Evolutionary conservation across 1,140 invertebrate species (phyloP).

Genomic region (Drosophila pallidifrons): DNA sequence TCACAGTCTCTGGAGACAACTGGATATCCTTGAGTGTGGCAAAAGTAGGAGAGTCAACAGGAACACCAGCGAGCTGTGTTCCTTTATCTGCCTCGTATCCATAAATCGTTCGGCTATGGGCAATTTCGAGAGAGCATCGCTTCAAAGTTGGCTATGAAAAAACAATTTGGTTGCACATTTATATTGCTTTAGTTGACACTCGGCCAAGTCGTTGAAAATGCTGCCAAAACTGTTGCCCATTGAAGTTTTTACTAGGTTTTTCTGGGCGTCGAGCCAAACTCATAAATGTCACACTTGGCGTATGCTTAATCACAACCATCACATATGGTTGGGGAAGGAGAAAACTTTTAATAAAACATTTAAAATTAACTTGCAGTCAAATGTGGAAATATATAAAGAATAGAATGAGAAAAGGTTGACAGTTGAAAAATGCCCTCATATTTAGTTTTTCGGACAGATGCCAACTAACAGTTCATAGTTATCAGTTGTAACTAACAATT

Average conservation of each 20-base stretch:
- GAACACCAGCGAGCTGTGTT: not conserved
- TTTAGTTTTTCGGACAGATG: not conserved
- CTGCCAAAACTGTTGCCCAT: slow-evolving; percentile 50
- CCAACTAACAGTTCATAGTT: not conserved
- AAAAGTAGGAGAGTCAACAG: not conserved
- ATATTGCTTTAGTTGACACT: slow-evolving; percentile 43
- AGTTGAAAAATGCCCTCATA: not conserved
- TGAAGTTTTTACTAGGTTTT: not conserved
- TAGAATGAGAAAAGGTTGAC: slow-evolving; percentile 22
- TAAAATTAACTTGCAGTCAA: slow-evolving; percentile 52
- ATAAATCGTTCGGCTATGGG: slow-evolving; percentile 46
- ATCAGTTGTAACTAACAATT: slow-evolving; percentile 51
- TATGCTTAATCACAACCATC: slow-evolving; percentile 36
- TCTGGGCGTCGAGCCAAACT: slow-evolving; percentile 40
- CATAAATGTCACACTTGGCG: slow-evolving; percentile 57
- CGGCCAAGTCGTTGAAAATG: slow-evolving; percentile 44
- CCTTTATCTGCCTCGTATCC: not conserved
- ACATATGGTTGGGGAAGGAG: slow-evolving; percentile 7
- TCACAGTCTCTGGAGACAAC: slow-evolving; percentile 16
- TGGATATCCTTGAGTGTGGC: slow-evolving; percentile 12
- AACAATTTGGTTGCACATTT: slow-evolving; percentile 55
- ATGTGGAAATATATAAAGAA: not conserved
- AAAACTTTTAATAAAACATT: slow-evolving; percentile 34
- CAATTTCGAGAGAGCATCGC: slow-evolving; percentile 27
- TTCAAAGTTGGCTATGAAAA: slow-evolving; percentile 52